phyloP scores from a whole-genome alignment of 1,140 invertebrate genomes.

The Eumaeus atala region DNA sequence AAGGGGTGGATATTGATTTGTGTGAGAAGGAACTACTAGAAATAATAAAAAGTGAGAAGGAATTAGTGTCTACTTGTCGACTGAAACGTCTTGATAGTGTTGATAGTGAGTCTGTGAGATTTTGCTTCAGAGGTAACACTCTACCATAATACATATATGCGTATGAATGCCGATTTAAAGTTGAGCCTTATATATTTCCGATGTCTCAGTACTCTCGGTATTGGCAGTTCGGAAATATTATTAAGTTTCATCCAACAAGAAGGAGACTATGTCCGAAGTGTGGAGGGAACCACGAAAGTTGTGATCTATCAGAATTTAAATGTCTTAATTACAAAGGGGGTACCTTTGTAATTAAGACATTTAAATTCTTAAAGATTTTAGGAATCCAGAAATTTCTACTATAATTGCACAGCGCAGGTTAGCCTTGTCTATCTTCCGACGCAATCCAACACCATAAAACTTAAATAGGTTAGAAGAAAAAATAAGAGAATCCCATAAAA shows the following conservation, averaged over 20 bases:
- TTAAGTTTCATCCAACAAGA: slow-evolving; percentile 11
- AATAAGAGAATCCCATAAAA: no score
- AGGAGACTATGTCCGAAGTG: slow-evolving; percentile 1
- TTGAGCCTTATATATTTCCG: slow-evolving; percentile 26
- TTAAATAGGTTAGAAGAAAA: no score
- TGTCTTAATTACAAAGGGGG: no score
- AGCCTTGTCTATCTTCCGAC: no score
- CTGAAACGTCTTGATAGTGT: slow-evolving; percentile 24
- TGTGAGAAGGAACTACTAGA: slow-evolving; percentile 23
- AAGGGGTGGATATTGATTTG: slow-evolving; percentile 21
- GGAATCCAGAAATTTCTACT: no score
- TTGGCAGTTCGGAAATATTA: no score
- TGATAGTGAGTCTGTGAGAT: no score
- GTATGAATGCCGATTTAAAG: slow-evolving; percentile 24
- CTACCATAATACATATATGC: slow-evolving; percentile 25
- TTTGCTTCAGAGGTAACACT: slow-evolving; percentile 22
- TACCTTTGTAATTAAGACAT: no score
- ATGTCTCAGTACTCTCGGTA: slow-evolving; percentile 28
- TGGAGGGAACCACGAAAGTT: no score
- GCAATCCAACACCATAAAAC: no score
- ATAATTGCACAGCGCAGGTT: no score
- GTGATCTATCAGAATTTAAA: not conserved
- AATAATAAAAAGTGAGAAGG: slow-evolving; percentile 12
- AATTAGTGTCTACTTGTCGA: slow-evolving; percentile 24
- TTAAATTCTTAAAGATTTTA: no score